Base-by-base conservation (phyloP, 1,140 invertebrate genomes). In the Megalopta genalis region DNA sequence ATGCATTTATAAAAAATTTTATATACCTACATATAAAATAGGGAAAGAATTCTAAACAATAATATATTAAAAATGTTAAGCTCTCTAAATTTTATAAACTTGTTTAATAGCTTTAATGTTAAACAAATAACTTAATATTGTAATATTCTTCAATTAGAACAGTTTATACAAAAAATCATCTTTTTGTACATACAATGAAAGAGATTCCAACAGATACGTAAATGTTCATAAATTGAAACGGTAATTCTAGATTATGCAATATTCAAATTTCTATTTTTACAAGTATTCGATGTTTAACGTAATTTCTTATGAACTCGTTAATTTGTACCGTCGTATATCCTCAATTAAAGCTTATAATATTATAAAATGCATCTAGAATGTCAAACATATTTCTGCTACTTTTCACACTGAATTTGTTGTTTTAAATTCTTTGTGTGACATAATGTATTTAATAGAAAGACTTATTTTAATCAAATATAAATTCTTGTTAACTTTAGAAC, bases 401-500 rank as follows among this genome's bases (percentile, higher is more conserved):
- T n/a, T 37, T 16, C 39, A 60, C 6, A n/a, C 49, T 70, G 27
- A 27, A 62, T 72, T 76, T 76, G 63, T 76, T 75, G 52, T 68
- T 76, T n/a, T 69, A 18, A 69, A 52, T 52, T 62, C 42, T 80
- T 62, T 54, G 67, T 68, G 66, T 64, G 54, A 74, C 0, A 27
- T 18, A 52, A 70, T 42, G 68, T 9, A 16, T 65, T 74, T 75
- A 37, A 39, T 72, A n/a, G 49, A 37, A 62, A 32, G 14, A 52
- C 10, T 12, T 72, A 70, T 60, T 62, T 70, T 52, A 59, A 59
- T 52, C 10, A 14, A 67, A 62, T 78, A 62, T 73, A 21, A 80
- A 73, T 73, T 37, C 42, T 83, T 70, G 64, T 66, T 65, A 27
- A 76, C 37, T 57, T 66, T 25, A 73, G 80, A 86, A 57, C 80